Evolutionary conservation across 2,113 vertebrate genomes (phyloP), one percentile per base, ranked within the genome.

Genomic region (Callithrix jacchus): DNA sequence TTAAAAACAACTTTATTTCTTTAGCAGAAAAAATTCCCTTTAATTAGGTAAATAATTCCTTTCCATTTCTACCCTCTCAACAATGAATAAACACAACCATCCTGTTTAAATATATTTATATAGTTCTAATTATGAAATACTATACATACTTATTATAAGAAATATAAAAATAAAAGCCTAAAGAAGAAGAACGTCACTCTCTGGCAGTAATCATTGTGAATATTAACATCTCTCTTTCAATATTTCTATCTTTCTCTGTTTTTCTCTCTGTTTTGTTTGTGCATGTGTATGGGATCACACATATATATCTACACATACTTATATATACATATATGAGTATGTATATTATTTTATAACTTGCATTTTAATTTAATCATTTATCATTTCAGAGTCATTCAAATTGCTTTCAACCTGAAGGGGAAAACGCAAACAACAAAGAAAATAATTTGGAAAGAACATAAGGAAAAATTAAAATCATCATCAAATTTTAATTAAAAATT

Each of bases 391-490:
- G 54, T 92, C 10, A 90, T 61, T 81, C 5, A 40, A 70, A 66
- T 74, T 81, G 87, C 68, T 95, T 95, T 93, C 56, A 91, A 40
- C 79, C 7, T 25, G 87, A 42, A 87, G 10, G 66, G 81, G 11
- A 90, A 89, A 92, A 70, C 56, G 42, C 12, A 92, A 86, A 74
- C 10, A 93, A 85, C 32, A 84, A 80, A 77, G 37, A 88, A 89
- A 87, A 74, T 73, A 77, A 83, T 18, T 5, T 32, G 56, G 21
- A 58, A 58, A 68, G 6, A 88, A 3, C 3, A 68, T 54, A 58
- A 56, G 45, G 61, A 89, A 94, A 80, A 86, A 54, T 42, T 42
- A 64, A 70, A 89, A 58, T 56, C 42, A 49, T 25, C 10, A 42
- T 42, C 42, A 42, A 42, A 42, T 42, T 42, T 42, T 42, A 42